These are phyloP conservation scores for Drosophila eugracilis DNA, from an alignment of 1,140 invertebrate species.

Conservation along the genomic window DNA sequence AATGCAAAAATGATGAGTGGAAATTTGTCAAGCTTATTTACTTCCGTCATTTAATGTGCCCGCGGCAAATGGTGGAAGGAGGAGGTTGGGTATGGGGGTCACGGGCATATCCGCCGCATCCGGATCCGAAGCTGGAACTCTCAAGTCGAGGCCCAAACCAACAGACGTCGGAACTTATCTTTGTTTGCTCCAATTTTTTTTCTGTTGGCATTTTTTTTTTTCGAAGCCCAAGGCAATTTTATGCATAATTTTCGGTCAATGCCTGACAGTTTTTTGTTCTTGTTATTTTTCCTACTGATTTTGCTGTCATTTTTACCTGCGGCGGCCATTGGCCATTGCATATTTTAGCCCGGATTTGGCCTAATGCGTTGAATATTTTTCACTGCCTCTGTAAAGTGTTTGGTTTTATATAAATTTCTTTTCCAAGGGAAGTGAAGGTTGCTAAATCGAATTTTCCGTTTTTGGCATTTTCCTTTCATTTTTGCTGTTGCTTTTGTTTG, in stretches of 20 bases:
- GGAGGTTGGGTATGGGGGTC: not conserved
- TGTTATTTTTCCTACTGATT: slow-evolving; percentile 26
- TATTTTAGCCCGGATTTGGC: slow-evolving; percentile 79
- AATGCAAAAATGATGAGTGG: slow-evolving; percentile 84
- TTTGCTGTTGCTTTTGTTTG: slow-evolving; percentile 48
- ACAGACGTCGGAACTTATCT: slow-evolving; percentile 66
- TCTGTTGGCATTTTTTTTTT: slow-evolving; percentile 19
- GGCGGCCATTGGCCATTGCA: slow-evolving; percentile 73
- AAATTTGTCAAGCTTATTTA: slow-evolving; percentile 85
- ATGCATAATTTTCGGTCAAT: slow-evolving; percentile 74
- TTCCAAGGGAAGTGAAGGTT: too few relatives aligned
- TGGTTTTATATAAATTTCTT: slow-evolving; percentile 48
- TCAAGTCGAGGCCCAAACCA: slow-evolving; percentile 18
- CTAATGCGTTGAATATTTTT: slow-evolving; percentile 81
- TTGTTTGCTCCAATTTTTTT: slow-evolving; percentile 61
- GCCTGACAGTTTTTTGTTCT: slow-evolving; percentile 36
- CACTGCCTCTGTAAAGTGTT: slow-evolving; percentile 59
- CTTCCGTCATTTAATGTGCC: slow-evolving; percentile 82
- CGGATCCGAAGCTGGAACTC: slow-evolving; percentile 2
- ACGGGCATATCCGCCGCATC: not conserved
- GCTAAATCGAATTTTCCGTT: slow-evolving; percentile 70
- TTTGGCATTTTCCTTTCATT: slow-evolving; percentile 36
- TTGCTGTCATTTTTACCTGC: slow-evolving; percentile 48
- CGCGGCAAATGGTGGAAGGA: slow-evolving; percentile 56
- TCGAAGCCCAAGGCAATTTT: slow-evolving; percentile 57